Base-by-base conservation (phyloP, 2,888 invertebrate species). In the Heliconius aoede region DNA sequence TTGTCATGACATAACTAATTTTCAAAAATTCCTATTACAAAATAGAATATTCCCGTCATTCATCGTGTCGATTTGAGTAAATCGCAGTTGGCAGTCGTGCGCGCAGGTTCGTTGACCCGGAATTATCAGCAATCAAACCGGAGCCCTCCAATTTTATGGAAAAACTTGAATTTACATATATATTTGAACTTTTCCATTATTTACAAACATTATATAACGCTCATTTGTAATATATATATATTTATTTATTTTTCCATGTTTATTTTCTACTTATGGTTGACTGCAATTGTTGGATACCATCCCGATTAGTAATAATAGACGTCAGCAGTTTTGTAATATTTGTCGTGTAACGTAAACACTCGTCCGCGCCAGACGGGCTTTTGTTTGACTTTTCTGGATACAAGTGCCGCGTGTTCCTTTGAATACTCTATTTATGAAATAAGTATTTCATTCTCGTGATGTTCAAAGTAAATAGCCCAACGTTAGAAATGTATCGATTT, bases 111-210 rank as follows among this genome's bases (percentile, higher is more conserved):
- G 83, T 86, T 85, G 88, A 94, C 91, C 93, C 91, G 88, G 87
- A 91, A 86, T 92, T 92, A 91, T 91, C 90, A 90, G 89, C 89
- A 88, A 89, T 91, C 86, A 88, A 90, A 89, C 87, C 87, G 86
- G 86, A 86, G 87, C 88, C 88, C 87, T 81, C 76, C 80, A 77
- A 79, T 80, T 74, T 78, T 74, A 60, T 80, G 69, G 74, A 80
- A 78, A 80, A 58, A 60, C 46, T 85, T 79, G 81, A 82, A 83
- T 86, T 84, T 55, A 40, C 64, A 75, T 69, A 55, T 58, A 40
- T 60, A 40, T 61, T 72, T 60, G 36, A 61, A 61, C 73, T 62
- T 73, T 30, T 72, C 36, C 36, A 26, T 26, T 32, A 36, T 26
- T 58, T 36, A 5, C 30, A 51, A n/a, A 51, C 28, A 69, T 26